phyloP scores from a whole-genome alignment of 2,888 invertebrate species.

The Micropterix aruncella region DNA sequence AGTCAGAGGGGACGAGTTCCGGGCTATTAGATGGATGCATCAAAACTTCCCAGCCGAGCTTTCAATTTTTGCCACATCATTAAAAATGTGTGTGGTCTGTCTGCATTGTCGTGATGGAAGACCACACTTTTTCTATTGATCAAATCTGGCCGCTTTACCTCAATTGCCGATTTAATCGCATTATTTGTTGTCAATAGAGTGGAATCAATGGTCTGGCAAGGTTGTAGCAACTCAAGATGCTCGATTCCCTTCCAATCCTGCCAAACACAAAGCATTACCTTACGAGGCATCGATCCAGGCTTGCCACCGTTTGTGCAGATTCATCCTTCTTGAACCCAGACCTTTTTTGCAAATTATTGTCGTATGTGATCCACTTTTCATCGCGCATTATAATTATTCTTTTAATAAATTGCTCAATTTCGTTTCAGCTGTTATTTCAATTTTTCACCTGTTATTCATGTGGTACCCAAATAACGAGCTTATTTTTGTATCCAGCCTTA shows the following conservation, averaged over 20 bases:
- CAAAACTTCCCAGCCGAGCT: neutral
- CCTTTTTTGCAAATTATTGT: slow-evolving; percentile 7
- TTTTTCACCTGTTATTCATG: slow-evolving; percentile 5
- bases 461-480: slow-evolving; percentile 10
- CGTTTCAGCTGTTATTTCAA: slow-evolving; percentile 9
- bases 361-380: slow-evolving; percentile 12
- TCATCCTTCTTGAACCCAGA: slow-evolving; percentile 4
- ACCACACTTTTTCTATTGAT: neutral
- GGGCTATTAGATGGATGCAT: no score
- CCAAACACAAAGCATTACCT: neutral
- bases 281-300: neutral
- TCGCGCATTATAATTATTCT: slow-evolving; percentile 11
- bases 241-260: neutral
- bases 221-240: neutral
- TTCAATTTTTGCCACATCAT: neutral
- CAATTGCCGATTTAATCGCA: neutral
- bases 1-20: neutral
- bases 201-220: neutral
- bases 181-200: neutral
- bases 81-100: neutral
- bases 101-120: neutral
- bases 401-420: slow-evolving; percentile 13
- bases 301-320: slow-evolving; percentile 4
- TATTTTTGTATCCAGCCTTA: slow-evolving; percentile 10
- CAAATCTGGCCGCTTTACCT: neutral